phyloP scores from a whole-genome alignment of 1,140 invertebrate species.

The Pseudobourletiella spinata region DNA sequence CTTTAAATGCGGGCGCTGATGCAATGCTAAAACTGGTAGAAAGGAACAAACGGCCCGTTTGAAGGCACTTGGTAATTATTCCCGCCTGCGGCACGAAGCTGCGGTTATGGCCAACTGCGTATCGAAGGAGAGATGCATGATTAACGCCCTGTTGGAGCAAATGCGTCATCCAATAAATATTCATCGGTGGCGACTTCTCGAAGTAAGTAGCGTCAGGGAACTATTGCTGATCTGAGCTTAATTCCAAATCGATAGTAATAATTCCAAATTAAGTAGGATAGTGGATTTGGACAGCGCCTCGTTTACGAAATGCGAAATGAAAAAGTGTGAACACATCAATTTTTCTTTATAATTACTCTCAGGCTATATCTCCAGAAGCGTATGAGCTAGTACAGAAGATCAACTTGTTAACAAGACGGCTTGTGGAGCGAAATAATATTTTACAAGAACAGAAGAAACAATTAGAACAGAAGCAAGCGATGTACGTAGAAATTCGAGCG shows the following conservation, averaged over 20 bases:
- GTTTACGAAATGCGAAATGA: too few relatives aligned
- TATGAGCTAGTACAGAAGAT: constrained; percentile 24
- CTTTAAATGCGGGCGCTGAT: too few relatives aligned
- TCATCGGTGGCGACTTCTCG: constrained; percentile 29
- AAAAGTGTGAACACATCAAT: too few relatives aligned
- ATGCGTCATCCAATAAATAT: constrained; percentile 27
- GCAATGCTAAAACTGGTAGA: too few relatives aligned
- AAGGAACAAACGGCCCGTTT: background rate
- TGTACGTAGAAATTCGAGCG: constrained; percentile 16
- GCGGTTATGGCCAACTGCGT: constrained; percentile 26
- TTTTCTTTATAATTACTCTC: background rate
- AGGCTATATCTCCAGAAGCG: constrained; percentile 25
- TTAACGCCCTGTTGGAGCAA: constrained; percentile 18
- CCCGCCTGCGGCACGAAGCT: constrained; percentile 25
- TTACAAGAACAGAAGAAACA: constrained; percentile 5
- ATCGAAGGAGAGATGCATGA: constrained; percentile 31
- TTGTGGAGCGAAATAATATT: constrained; percentile 20
- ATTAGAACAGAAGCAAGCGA: constrained; percentile 23
- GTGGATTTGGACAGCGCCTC: background rate
- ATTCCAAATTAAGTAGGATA: background rate
- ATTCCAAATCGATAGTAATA: background rate
- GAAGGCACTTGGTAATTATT: background rate
- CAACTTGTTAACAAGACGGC: constrained; percentile 21
- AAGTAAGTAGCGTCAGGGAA: constrained; percentile 15
- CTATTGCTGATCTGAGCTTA: too few relatives aligned